Percentiles rank a stretch among this genome's conserved stretches.
Evolutionary conservation across 2,888 invertebrate genomes (phyloP).

Genomic region (Chydorus sphaericus): DNA sequence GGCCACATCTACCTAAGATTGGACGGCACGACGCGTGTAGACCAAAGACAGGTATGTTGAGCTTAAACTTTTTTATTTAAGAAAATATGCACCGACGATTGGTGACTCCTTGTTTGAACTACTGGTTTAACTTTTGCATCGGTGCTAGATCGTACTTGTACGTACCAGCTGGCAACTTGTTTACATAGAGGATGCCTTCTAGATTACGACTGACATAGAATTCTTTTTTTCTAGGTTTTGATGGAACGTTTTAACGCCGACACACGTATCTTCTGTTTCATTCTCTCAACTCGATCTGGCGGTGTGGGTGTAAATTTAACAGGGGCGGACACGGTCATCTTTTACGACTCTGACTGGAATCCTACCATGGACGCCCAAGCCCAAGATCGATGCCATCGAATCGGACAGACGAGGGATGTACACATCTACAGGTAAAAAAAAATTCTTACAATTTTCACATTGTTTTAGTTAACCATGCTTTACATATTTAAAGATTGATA

Average conservation of each 20-base stretch:
- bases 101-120: not conserved
- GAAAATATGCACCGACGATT: not conserved
- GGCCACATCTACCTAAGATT: constrained; percentile 90
- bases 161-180: not conserved
- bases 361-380: constrained; percentile 99
- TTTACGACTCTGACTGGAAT: constrained; percentile 99
- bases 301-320: constrained; percentile 97
- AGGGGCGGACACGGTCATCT: constrained; percentile 97
- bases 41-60: constrained; percentile 62
- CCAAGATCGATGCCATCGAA: constrained; percentile 92
- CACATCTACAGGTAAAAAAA: constrained; percentile 65
- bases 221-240: constrained; percentile 40
- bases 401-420: constrained; percentile 97
- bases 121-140: not conserved
- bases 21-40: constrained; percentile 91
- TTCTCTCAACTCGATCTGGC: constrained; percentile 92
- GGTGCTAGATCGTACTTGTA: not conserved
- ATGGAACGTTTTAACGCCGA: constrained; percentile 98
- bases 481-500: constrained; percentile 55
- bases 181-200: not conserved
- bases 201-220: not conserved
- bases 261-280: constrained; percentile 87
- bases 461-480: not conserved
- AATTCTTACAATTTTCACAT: not conserved
- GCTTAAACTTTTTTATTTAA: not conserved